Evolutionary conservation across 2,797 vertebrate genomes (phyloP).

Genomic region (Gymnodraco acuticeps): DNA sequence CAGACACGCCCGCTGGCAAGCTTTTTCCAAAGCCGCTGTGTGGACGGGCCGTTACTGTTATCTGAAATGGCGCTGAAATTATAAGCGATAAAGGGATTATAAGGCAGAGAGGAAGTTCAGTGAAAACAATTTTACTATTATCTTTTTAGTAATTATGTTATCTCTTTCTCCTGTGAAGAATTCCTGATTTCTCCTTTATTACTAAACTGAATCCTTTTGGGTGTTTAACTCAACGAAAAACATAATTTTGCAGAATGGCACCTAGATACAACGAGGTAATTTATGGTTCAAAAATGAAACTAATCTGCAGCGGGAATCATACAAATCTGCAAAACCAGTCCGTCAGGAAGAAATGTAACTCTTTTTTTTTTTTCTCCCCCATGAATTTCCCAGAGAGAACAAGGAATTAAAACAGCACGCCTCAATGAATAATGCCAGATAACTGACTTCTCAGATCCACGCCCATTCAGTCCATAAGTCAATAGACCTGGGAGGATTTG

Average conservation of each 20-base stretch:
- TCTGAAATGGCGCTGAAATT: not conserved
- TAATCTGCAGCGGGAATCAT: not conserved
- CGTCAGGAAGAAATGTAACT: not conserved
- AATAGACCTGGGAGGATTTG: slow-evolving; percentile 4
- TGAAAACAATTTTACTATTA: not conserved
- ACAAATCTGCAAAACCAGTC: not conserved
- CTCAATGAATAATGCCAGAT: slow-evolving; percentile 21
- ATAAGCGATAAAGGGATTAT: not conserved
- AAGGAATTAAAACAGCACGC: not conserved
- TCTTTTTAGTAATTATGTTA: too few relatives aligned
- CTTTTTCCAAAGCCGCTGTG: too few relatives aligned
- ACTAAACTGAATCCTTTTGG: not conserved
- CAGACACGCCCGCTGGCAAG: too few relatives aligned
- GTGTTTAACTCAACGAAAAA: not conserved
- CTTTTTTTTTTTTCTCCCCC: too few relatives aligned
- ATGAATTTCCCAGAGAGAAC: not conserved
- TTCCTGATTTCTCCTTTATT: not conserved
- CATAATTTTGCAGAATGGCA: not conserved
- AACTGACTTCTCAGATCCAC: slow-evolving; percentile 10
- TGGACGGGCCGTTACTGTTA: not conserved
- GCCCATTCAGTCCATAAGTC: slow-evolving; percentile 7
- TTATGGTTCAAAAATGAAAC: not conserved
- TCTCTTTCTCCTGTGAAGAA: not conserved
- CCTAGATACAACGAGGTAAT: not conserved
- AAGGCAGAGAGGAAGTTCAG: too few relatives aligned